Conservation (phyloP, 2,797 vertebrate genomes). For the Ctenopoma kingsleyae region DNA sequence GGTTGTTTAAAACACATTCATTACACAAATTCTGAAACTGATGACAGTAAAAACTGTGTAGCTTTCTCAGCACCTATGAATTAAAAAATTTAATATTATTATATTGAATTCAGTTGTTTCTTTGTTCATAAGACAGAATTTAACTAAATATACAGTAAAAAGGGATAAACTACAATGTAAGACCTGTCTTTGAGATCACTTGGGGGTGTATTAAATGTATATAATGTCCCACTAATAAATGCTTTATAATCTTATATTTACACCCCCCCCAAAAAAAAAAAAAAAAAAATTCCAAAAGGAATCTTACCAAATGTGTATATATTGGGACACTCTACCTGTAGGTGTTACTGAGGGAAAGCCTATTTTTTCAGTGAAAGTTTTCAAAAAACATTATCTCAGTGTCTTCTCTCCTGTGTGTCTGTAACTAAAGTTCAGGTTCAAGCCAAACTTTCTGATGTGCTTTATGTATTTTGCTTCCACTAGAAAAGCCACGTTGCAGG, state of each 20-base stretch:
- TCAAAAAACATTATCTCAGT: conserved; percentile 20
- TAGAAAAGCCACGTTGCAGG: conserved; percentile 8
- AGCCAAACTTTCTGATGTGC: conserved; percentile 50
- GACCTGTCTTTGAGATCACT: conserved; percentile 51
- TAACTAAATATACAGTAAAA: conserved; percentile 35
- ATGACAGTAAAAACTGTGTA: background rate
- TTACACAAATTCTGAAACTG: conserved; percentile 27
- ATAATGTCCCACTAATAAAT: conserved; percentile 47
- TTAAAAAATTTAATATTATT: conserved; percentile 19
- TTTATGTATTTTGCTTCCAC: conserved; percentile 18
- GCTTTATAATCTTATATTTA: conserved; percentile 52
- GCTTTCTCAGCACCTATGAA: conserved; percentile 30
- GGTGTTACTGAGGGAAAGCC: conserved; percentile 45
- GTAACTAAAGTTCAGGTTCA: conserved; percentile 58
- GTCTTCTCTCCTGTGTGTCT: conserved; percentile 57
- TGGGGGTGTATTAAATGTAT: conserved; percentile 50
- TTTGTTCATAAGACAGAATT: conserved; percentile 29
- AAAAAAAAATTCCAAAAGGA: conserved; percentile 27
- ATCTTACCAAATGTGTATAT: conserved; percentile 61
- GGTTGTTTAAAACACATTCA: conserved; percentile 34
- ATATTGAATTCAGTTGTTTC: conserved; percentile 34
- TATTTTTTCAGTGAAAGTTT: conserved; percentile 73
- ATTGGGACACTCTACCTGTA: conserved; percentile 53
- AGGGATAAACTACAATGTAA: conserved; percentile 73
- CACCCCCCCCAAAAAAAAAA: conserved; percentile 8